phyloP scores from a whole-genome alignment of 2,888 invertebrate species.

The Scaptomyza parva region DNA sequence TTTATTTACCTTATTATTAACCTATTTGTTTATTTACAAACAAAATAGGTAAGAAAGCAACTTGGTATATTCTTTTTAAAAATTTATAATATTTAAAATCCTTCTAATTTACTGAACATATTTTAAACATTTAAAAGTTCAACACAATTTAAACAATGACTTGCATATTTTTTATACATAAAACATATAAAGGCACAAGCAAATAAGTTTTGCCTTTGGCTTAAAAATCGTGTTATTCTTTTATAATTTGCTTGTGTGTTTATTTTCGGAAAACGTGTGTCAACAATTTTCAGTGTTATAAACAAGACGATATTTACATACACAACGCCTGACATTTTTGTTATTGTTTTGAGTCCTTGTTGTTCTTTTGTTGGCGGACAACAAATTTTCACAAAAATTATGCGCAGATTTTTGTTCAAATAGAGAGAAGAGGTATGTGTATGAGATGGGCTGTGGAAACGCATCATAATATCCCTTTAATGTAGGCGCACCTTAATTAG shows the following conservation, averaged over 20 bases:
- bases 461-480: constrained; percentile 35
- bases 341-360: constrained; percentile 9
- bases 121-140: background rate
- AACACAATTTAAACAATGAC: background rate
- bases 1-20: no score
- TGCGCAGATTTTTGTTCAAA: constrained; percentile 38
- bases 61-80: no score
- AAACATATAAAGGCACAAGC: background rate
- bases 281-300: constrained; percentile 35
- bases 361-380: constrained; percentile 17
- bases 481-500: constrained; percentile 59
- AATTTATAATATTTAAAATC: no score
- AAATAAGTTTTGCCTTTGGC: constrained; percentile 8
- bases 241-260: constrained; percentile 13
- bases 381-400: constrained; percentile 31
- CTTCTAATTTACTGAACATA: no score
- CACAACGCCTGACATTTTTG: constrained; percentile 14
- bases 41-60: no score
- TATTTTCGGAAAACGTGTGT: constrained; percentile 32
- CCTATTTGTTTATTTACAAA: no score
- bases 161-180: background rate
- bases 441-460: background rate
- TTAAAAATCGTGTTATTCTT: constrained; percentile 8
- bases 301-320: constrained; percentile 46
- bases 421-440: background rate